phyloP scores from a whole-genome alignment of 2,797 vertebrate species.

The Mastacembelus armatus region DNA sequence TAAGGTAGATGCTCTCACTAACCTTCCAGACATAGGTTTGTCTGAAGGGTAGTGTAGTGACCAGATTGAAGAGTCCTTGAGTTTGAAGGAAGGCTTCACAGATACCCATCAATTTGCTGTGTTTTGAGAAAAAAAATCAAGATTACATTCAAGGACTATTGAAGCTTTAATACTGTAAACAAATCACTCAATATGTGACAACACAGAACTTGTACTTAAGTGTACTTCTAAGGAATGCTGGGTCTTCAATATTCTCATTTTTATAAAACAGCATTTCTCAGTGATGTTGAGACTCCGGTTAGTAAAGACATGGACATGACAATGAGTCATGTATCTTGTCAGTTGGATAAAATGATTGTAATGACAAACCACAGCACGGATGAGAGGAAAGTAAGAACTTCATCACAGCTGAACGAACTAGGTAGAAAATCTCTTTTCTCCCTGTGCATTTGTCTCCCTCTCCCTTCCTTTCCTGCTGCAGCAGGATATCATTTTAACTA shows the following conservation, averaged over 20 bases:
- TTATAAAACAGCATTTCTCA: conserved; percentile 18
- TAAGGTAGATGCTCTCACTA: no score
- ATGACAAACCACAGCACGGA: conserved; percentile 29
- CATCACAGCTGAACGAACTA: conserved; percentile 25
- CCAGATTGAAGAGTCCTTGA: no score
- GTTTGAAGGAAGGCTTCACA: not conserved
- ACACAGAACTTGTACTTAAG: no score
- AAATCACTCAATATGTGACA: not conserved
- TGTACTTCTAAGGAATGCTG: not conserved
- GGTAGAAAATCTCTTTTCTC: conserved; percentile 39
- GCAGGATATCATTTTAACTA: conserved; percentile 66
- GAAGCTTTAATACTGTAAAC: not conserved
- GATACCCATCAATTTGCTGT: not conserved
- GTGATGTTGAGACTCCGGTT: conserved; percentile 23
- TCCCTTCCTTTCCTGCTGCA: conserved; percentile 30
- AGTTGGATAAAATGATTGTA: conserved; percentile 45
- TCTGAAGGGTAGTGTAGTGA: no score
- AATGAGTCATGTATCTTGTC: conserved; percentile 28
- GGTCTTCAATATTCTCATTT: conserved; percentile 28
- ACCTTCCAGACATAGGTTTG: no score
- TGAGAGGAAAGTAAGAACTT: conserved; percentile 28
- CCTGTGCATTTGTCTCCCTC: conserved; percentile 31
- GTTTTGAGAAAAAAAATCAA: not conserved
- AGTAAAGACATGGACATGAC: conserved; percentile 20
- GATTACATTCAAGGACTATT: not conserved